phyloP scores from a whole-genome alignment of 2,888 invertebrate genomes.

The Endomychus coccineus region DNA sequence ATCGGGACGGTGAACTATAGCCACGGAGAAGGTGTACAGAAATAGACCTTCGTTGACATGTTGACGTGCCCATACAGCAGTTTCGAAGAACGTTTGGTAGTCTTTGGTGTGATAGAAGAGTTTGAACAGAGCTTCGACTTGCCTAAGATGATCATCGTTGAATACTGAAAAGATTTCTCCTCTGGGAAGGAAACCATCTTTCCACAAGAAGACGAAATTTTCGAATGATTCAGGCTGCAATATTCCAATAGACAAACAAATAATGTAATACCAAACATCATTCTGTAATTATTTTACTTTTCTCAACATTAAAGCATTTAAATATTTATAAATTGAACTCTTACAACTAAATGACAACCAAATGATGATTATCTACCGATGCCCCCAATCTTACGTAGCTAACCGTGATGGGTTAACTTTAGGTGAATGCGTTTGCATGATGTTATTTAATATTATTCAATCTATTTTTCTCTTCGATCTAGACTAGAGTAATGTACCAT shows the following conservation, averaged over 20 bases:
- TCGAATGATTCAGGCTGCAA: conserved; percentile 9
- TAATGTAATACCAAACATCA: too few species aligned
- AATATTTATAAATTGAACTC: background rate
- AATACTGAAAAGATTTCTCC: conserved; percentile 56
- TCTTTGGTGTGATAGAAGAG: conserved; percentile 63
- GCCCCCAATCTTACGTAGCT: too few species aligned
- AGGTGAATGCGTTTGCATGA: too few species aligned
- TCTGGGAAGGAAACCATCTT: conserved; percentile 51
- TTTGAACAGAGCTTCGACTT: conserved; percentile 58
- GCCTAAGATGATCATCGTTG: conserved; percentile 53
- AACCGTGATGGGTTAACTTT: too few species aligned
- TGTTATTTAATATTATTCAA: too few species aligned
- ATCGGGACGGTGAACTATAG: conserved; percentile 57
- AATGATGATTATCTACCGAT: too few species aligned
- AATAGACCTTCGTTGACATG: conserved; percentile 64
- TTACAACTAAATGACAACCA: too few species aligned
- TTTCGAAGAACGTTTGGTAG: conserved; percentile 61
- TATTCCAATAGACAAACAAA: too few species aligned
- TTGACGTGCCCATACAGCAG: conserved; percentile 61
- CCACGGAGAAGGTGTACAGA: conserved; percentile 56
- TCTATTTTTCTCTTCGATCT: too few species aligned
- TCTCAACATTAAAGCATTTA: too few species aligned
- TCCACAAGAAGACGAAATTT: conserved; percentile 16
- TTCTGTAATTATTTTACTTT: too few species aligned
- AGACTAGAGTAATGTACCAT: too few species aligned